These are phyloP conservation scores for Hydroisotoma schaefferi DNA, from an alignment of 2,888 invertebrate species.

Conservation along the genomic window DNA sequence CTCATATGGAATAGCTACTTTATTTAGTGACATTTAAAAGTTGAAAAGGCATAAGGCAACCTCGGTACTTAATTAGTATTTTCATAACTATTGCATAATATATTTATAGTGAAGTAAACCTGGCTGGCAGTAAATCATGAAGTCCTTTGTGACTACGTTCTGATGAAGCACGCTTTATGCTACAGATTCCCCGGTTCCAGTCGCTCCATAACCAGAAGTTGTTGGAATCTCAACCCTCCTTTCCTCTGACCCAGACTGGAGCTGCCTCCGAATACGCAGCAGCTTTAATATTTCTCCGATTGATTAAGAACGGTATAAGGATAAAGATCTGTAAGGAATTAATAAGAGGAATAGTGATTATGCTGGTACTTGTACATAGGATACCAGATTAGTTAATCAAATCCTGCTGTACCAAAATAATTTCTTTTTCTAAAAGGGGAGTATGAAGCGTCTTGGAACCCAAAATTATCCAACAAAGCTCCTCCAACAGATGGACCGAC, in stretches of 20 bases:
- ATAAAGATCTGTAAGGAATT: not conserved
- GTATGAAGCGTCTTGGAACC: slow-evolving; percentile 67
- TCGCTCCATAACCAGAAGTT: not conserved
- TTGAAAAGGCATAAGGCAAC: too few relatives aligned
- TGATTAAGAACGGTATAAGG: not conserved
- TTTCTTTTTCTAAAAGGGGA: slow-evolving; percentile 59
- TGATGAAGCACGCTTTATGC: too few relatives aligned
- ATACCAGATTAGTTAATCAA: not conserved
- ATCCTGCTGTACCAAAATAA: too few relatives aligned
- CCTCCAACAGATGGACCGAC: slow-evolving; percentile 71
- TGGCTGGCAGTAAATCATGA: too few relatives aligned
- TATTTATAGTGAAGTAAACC: too few relatives aligned
- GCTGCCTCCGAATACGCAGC: not conserved
- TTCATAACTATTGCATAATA: too few relatives aligned
- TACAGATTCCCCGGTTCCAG: not conserved
- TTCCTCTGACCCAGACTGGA: not conserved
- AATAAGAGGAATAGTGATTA: not conserved
- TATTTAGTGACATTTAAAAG: too few relatives aligned
- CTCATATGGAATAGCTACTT: too few relatives aligned
- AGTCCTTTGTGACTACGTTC: too few relatives aligned
- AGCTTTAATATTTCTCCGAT: not conserved
- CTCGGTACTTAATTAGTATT: too few relatives aligned
- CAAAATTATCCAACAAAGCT: slow-evolving; percentile 67
- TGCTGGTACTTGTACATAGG: not conserved
- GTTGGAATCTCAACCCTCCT: not conserved